These are phyloP conservation scores for Cyclura pinguis DNA, from an alignment of 2,797 vertebrate species.

Conservation along the genomic window DNA sequence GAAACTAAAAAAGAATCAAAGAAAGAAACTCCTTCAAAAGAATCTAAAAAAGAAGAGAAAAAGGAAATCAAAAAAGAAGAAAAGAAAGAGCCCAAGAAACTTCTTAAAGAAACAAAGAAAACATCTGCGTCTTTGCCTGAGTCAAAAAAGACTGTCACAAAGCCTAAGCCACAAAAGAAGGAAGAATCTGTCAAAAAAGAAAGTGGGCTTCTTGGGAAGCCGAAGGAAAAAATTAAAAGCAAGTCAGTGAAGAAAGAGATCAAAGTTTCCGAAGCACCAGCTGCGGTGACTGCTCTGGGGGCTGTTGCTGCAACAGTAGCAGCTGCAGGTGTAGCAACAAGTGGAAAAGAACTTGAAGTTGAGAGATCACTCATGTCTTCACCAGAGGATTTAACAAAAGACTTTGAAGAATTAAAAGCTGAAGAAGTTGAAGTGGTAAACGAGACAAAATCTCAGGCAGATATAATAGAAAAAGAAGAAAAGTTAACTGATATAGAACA, in stretches of 20 bases:
- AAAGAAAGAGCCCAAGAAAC: slow-evolving; percentile 89
- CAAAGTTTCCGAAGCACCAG: slow-evolving; percentile 73
- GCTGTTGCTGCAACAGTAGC: slow-evolving; percentile 44
- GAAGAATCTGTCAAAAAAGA: slow-evolving; percentile 89
- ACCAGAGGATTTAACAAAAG: slow-evolving; percentile 96
- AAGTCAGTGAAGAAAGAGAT: slow-evolving; percentile 88
- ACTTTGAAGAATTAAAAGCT: slow-evolving; percentile 92
- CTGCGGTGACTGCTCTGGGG: slow-evolving; percentile 59
- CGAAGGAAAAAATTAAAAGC: slow-evolving; percentile 91
- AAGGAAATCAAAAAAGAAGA: slow-evolving; percentile 90
- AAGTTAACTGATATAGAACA: slow-evolving; percentile 77
- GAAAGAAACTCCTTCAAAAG: slow-evolving; percentile 88
- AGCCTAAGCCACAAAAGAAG: slow-evolving; percentile 91
- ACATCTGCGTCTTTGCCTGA: slow-evolving; percentile 76
- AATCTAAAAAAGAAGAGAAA: slow-evolving; percentile 90
- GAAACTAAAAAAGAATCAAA: slow-evolving; percentile 89
- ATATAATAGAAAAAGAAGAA: slow-evolving; percentile 76
- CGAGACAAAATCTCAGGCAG: slow-evolving; percentile 79
- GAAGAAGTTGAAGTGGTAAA: slow-evolving; percentile 85
- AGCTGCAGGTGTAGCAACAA: slow-evolving; percentile 55
- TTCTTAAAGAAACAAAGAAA: slow-evolving; percentile 90
- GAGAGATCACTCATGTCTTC: slow-evolving; percentile 94
- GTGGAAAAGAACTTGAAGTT: slow-evolving; percentile 81
- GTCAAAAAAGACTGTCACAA: slow-evolving; percentile 84
- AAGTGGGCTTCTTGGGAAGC: slow-evolving; percentile 79